Evolutionary conservation across 2,797 vertebrate species (phyloP), one percentile per base, ranked within the genome.

Genomic region (Notoglanidium macrostoma): DNA sequence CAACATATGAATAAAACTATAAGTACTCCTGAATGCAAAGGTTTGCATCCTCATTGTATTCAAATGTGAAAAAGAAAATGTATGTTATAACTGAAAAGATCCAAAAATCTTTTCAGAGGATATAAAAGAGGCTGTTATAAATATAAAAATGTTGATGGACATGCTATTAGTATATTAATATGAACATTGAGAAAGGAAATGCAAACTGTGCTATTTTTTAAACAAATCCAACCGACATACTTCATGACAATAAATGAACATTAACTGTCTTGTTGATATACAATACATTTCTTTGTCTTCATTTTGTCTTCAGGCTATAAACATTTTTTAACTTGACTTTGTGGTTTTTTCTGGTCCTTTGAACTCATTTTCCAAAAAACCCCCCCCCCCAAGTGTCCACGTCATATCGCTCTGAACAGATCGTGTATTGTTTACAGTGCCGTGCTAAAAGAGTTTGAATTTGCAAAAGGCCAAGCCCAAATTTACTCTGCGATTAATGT

Each of bases 351-450:
- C 46, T 44, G 6, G 49, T 73, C 40, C 51, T 40, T 78, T 57
- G 32, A 80, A 61, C 32, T 80, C 7, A 2, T 35, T 78, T 51
- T 74, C 12, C 4, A 17, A 74, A 74, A 46, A 72, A 67, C n/a
- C n/a, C n/a, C n/a, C n/a, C n/a, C n/a, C n/a, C 35, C 6, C 6
- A 49, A 49, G 23, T 46, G 57, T 84, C 29, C 67, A 54, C 46
- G 8, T 87, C 65, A n/a, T 85, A 83, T 68, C 67, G 59, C 70
- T 82, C 84, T 65, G 77, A 74, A 90, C 85, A 89, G 91, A 90
- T 91, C 89, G 92, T 91, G 90, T 90, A 88, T 88, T 95, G 94
- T 96, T 96, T 95, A 94, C 92, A 92, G 88, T 91, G 92, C 89
- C 57, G 90, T 90, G 95, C 93, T 95, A 94, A 95, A 94, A 94